Evolutionary conservation across 2,888 invertebrate species (phyloP).

Genomic region (Baccha elongata): DNA sequence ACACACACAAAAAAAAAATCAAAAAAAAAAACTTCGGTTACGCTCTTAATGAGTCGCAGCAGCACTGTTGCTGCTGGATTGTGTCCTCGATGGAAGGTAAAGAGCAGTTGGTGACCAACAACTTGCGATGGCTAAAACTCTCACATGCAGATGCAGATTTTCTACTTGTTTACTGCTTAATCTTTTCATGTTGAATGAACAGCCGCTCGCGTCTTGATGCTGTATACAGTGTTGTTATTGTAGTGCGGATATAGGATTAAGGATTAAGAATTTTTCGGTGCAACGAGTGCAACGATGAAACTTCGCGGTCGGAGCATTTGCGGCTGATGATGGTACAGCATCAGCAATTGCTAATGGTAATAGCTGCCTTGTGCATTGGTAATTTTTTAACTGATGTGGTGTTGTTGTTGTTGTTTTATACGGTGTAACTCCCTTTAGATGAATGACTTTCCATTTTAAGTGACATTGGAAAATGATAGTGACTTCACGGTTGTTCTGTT

Average conservation of each 20-base stretch:
- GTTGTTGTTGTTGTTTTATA: conserved; percentile 62
- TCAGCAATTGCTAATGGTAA: conserved; percentile 66
- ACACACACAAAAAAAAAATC: conserved; percentile 36
- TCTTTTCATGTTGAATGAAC: conserved; percentile 61
- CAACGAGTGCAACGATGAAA: conserved; percentile 13
- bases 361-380: conserved; percentile 64
- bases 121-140: conserved; percentile 13
- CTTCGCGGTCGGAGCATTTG: conserved; percentile 34
- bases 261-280: conserved; percentile 56
- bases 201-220: conserved; percentile 12
- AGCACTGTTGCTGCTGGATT: conserved; percentile 36
- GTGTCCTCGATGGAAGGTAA: conserved; percentile 23
- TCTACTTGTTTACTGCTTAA: conserved; percentile 70
- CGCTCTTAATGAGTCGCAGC: conserved; percentile 59
- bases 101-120: conserved; percentile 41
- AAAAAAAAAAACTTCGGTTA: conserved; percentile 19
- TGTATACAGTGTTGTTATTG: conserved; percentile 10
- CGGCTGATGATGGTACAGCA: conserved; percentile 6
- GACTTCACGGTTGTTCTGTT: conserved; percentile 59
- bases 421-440: conserved; percentile 74
- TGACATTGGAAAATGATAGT: conserved; percentile 75
- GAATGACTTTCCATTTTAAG: conserved; percentile 79
- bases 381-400: conserved; percentile 72
- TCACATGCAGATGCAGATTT: conserved; percentile 68
- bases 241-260: conserved; percentile 43